These are phyloP conservation scores for Hydrolagus affinis DNA, from an alignment of 2,113 vertebrate genomes.

Conservation along the genomic window DNA sequence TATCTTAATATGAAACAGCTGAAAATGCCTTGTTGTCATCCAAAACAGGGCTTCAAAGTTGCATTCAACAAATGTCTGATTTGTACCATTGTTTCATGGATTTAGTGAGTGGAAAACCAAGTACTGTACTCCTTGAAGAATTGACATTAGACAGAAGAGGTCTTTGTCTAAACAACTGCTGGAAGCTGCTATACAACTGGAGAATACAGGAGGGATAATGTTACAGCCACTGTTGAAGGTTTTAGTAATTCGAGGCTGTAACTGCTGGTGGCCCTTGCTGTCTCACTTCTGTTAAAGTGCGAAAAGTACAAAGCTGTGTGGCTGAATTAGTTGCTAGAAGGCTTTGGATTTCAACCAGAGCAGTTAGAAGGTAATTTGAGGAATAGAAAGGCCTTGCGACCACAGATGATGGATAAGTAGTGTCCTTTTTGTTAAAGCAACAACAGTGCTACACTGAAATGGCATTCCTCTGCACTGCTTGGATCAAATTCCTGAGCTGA, in stretches of 20 bases:
- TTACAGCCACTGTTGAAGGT: conserved; percentile 16
- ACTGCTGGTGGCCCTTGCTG: not conserved
- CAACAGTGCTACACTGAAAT: conserved; percentile 2
- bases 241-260: conserved; percentile 24
- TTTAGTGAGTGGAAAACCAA: not conserved
- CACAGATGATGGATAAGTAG: not conserved
- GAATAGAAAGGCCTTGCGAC: not conserved
- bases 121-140: not conserved
- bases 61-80: not conserved
- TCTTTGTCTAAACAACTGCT: conserved; percentile 26
- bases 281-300: not conserved
- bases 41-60: not conserved
- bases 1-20: not conserved
- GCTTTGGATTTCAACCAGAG: not conserved
- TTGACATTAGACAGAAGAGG: not conserved
- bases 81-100: not conserved
- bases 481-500: not conserved
- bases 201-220: not conserved
- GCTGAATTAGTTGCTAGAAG: not conserved
- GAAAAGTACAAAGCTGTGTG: not conserved
- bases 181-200: conserved; percentile 16
- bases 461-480: not conserved
- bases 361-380: not conserved
- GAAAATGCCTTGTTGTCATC: not conserved
- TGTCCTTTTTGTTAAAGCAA: not conserved